Base-by-base conservation (phyloP, 2,797 vertebrate genomes). In the Thamnophis elegans region DNA sequence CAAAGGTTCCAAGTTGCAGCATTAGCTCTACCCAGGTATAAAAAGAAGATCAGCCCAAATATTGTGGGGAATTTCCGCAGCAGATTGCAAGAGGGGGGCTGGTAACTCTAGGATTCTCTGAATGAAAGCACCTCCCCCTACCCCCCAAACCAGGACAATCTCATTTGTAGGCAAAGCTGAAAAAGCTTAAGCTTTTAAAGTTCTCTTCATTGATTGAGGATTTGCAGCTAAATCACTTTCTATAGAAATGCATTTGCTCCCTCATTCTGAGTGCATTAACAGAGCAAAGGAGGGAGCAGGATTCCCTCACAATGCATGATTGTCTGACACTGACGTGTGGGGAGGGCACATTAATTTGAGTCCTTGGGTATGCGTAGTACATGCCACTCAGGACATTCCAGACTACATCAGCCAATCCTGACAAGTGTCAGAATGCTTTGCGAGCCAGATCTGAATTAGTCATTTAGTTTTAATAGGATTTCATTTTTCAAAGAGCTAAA, bases 111-210 rank as follows among this genome's bases (percentile, higher is more conserved):
- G 59, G 47, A n/a, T n/a, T 88, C 7, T 1, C 55, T 42, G 18
- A 82, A 47, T 25, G 73, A 82, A 82, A 47, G 73, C 82, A 22
- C 10, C 1, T 47, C 73, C 20, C 73, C 36, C 36, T 4, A 42
- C 8, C 8, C 73, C 2, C 73, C 2, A 73, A 0, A 0, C 20
- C 5, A 56, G 88, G 82, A 82, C 11, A 25, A 55, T 78, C 85
- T 1, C 0, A 0, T 47, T 89, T 90, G 78, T 18, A 11, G 91
- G 22, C 82, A 13, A 91, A 62, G 82, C 95, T 95, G 89, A 88
- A 94, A 92, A 93, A 6, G 51, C 85, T 91, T 95, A 95, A 97
- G 96, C 96, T 95, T 95, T 96, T 89, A 94, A 96, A 95, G 95
- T 96, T 95, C 90, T 91, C 92, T 89, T 59, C 93, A 95, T 97